phyloP scores from a whole-genome alignment of 2,113 vertebrate species.

The Leptosomus discolor region DNA sequence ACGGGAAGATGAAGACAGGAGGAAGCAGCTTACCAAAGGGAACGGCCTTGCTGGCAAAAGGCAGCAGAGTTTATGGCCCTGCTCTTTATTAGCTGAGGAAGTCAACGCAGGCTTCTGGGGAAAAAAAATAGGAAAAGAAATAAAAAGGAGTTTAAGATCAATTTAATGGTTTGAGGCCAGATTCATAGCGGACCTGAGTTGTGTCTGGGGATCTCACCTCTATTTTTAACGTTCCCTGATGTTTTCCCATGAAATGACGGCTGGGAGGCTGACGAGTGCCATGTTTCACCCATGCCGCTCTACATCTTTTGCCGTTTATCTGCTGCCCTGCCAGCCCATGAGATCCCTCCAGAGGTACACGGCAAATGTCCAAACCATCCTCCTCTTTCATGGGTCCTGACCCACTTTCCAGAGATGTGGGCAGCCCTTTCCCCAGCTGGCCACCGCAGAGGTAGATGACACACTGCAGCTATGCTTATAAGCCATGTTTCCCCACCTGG shows the following conservation, averaged over 20 bases:
- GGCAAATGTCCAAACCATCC: background rate
- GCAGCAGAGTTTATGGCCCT: constrained; percentile 19
- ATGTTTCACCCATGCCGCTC: background rate
- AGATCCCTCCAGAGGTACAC: background rate
- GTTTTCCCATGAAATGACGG: background rate
- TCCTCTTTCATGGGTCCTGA: background rate
- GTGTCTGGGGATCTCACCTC: constrained; percentile 9
- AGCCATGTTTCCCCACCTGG: background rate
- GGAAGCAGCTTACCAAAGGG: constrained; percentile 25
- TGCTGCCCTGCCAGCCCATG: background rate
- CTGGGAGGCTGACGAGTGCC: background rate
- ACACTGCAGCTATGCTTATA: background rate
- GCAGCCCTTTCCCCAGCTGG: background rate
- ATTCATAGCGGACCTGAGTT: background rate
- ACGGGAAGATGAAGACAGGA: background rate
- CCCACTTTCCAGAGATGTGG: background rate
- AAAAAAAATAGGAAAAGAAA: background rate
- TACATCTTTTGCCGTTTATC: background rate
- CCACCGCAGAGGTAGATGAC: background rate
- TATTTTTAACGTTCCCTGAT: background rate
- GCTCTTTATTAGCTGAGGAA: constrained; percentile 35
- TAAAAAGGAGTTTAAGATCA: constrained; percentile 48
- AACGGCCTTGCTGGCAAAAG: constrained; percentile 14
- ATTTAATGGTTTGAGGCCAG: constrained; percentile 26
- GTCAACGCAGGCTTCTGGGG: background rate